These are phyloP conservation scores for Plectrocnemia conspersa DNA, from an alignment of 1,140 invertebrate species.

Conservation along the genomic window DNA sequence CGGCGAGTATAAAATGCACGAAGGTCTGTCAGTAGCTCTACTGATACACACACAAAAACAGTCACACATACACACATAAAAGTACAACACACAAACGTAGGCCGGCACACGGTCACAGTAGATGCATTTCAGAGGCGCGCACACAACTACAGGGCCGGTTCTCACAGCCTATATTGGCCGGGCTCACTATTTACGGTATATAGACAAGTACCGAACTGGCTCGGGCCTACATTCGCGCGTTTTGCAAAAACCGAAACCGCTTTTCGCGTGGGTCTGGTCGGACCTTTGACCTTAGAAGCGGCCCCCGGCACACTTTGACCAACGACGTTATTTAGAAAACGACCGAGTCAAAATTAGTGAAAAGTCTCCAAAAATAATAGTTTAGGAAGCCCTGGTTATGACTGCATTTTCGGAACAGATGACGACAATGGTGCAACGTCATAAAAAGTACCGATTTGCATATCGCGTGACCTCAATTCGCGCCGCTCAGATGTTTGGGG, in stretches of 20 bases:
- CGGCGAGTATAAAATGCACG: slow-evolving; percentile 17
- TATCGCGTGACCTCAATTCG: too few species aligned
- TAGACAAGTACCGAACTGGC: neutral
- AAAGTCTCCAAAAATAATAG: too few species aligned
- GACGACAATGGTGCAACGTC: too few species aligned
- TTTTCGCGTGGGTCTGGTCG: slow-evolving; percentile 11
- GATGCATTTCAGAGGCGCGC: neutral
- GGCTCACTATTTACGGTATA: slow-evolving; percentile 4
- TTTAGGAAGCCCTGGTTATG: too few species aligned
- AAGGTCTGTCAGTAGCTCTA: slow-evolving; percentile 20
- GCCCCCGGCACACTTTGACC: neutral
- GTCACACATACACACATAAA: neutral
- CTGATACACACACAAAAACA: neutral
- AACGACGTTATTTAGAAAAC: too few species aligned
- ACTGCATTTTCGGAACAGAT: too few species aligned
- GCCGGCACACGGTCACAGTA: neutral
- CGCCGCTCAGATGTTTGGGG: too few species aligned
- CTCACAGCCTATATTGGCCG: slow-evolving; percentile 8
- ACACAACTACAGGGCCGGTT: slow-evolving; percentile 9
- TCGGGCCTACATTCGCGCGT: neutral
- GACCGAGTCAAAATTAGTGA: too few species aligned
- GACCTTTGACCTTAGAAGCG: slow-evolving; percentile 16
- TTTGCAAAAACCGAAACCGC: slow-evolving; percentile 3
- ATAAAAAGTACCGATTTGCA: too few species aligned
- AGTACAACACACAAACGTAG: too few species aligned